These are phyloP conservation scores for Tupiocoris notatus DNA, from an alignment of 2,888 invertebrate species.

Conservation along the genomic window DNA sequence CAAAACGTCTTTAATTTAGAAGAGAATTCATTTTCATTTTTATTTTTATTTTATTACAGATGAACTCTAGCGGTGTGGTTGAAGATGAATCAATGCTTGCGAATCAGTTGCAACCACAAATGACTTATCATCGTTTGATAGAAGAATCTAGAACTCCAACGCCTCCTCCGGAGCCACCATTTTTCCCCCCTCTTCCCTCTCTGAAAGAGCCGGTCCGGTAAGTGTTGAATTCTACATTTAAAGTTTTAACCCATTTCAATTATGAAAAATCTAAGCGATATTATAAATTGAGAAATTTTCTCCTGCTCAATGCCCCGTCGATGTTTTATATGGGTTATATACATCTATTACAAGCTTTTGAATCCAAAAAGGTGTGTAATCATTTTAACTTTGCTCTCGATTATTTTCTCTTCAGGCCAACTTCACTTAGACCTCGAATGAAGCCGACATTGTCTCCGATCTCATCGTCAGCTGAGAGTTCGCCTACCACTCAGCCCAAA, in stretches of 20 bases:
- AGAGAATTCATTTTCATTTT: too few species aligned
- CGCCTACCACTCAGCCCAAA: constrained; percentile 46
- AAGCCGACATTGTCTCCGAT: constrained; percentile 48
- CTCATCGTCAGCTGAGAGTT: constrained; percentile 47
- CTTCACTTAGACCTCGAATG: constrained; percentile 28
- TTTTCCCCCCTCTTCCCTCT: constrained; percentile 14
- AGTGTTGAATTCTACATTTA: too few species aligned
- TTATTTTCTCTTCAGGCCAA: constrained; percentile 16
- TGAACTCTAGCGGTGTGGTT: constrained; percentile 57
- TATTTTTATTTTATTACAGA: constrained; percentile 54
- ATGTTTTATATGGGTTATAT: too few species aligned
- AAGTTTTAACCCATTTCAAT: too few species aligned
- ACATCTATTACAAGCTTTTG: background rate
- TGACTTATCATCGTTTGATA: constrained; percentile 67
- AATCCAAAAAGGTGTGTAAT: background rate
- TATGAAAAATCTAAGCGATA: too few species aligned
- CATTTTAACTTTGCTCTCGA: too few species aligned
- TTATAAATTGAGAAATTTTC: too few species aligned
- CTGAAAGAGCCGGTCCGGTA: constrained; percentile 22
- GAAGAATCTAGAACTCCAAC: constrained; percentile 78
- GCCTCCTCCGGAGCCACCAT: constrained; percentile 60
- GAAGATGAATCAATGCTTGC: constrained; percentile 49
- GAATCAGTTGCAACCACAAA: background rate
- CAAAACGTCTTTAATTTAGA: background rate
- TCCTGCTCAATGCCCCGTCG: constrained; percentile 49